Base-by-base conservation (phyloP, 2,113 vertebrate species). In the Catharus bicknelli region DNA sequence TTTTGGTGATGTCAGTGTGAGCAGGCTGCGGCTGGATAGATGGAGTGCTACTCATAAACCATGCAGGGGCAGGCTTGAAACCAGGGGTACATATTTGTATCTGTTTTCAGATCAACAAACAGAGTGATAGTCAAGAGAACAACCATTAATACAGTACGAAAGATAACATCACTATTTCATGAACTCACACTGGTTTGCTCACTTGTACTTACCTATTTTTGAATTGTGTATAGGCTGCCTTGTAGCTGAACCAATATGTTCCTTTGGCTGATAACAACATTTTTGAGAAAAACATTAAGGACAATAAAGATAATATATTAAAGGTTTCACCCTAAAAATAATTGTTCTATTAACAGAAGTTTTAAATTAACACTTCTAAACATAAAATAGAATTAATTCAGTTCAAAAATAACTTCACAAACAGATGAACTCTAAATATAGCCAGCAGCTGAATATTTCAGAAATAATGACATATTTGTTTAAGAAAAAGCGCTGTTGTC, bases 311-410 rank as follows among this genome's bases (percentile, higher is more conserved):
- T 29, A n/a, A 34, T 43, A 23, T 40, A 14, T 68, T 61, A 90
- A 83, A 90, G 14, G 7, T 15, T 80, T 81, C 74, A 42, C 6
- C 30, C 42, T 86, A 76, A 90, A 83, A 77, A 83, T 57, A 4
- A 77, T 40, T 2, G 1, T 23, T 82, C 38, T 74, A 66, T 77
- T 88, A 89, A 88, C 6, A 81, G 54, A 80, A 73, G 25, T 45
- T 19, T 94, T 76, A 90, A 70, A 78, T 87, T 91, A 75, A 75
- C 34, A 86, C 34, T 88, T 90, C 57, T 67, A 58, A 90, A 68
- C 4, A 83, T n/a, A 73, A 85, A 79, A 86, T 53, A 67, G 36
- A 91, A 91, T 36, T 23, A 43, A 76, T 95, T 66, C 20, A 3
- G 4, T 68, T 82, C 51, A 45, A 9, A 94, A 57, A 90, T 30